Percentiles rank a stretch among this genome's conserved stretches.
Conservation (phyloP, 30 jellyfish, hydroid and myxozoan species). For the Aurelia sp. region DNA sequence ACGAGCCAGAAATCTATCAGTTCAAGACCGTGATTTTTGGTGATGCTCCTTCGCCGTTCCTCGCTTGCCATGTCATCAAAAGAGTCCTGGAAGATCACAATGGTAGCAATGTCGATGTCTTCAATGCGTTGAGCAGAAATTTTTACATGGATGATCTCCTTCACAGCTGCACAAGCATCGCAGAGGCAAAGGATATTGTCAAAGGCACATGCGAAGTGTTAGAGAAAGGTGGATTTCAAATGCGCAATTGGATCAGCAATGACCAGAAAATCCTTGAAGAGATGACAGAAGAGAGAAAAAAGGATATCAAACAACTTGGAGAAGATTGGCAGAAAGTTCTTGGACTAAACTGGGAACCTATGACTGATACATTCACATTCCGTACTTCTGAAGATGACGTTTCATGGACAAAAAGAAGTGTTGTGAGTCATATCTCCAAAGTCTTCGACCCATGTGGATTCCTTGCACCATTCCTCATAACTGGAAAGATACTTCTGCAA, state of each 20-base stretch:
- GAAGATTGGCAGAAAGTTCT: conserved; percentile 52
- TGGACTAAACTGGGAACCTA: not conserved
- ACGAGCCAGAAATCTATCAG: conserved; percentile 45
- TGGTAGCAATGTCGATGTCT: conserved; percentile 29
- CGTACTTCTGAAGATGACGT: conserved; percentile 32
- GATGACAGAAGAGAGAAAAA: conserved; percentile 48
- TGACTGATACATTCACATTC: conserved; percentile 43
- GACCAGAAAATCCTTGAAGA: conserved; percentile 35
- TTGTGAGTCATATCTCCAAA: conserved; percentile 35
- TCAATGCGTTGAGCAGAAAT: conserved; percentile 34
- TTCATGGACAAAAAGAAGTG: conserved; percentile 53
- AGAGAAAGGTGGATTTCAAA: conserved; percentile 53
- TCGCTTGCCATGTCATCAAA: conserved; percentile 33
- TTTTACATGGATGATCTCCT: conserved; percentile 59
- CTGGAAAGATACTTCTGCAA: conserved; percentile 38
- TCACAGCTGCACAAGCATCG: conserved; percentile 46
- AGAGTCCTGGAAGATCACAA: conserved; percentile 48
- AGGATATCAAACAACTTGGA: conserved; percentile 41
- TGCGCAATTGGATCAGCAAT: conserved; percentile 45
- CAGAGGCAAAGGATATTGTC: conserved; percentile 56
- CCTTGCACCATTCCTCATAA: conserved; percentile 54
- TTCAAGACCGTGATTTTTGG: conserved; percentile 46
- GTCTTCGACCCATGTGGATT: conserved; percentile 69
- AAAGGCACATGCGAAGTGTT: conserved; percentile 47
- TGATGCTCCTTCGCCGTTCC: conserved; percentile 60